These are phyloP conservation scores for Andinoacara biseriatus DNA, from an alignment of 2,113 vertebrate species.

Conservation along the genomic window DNA sequence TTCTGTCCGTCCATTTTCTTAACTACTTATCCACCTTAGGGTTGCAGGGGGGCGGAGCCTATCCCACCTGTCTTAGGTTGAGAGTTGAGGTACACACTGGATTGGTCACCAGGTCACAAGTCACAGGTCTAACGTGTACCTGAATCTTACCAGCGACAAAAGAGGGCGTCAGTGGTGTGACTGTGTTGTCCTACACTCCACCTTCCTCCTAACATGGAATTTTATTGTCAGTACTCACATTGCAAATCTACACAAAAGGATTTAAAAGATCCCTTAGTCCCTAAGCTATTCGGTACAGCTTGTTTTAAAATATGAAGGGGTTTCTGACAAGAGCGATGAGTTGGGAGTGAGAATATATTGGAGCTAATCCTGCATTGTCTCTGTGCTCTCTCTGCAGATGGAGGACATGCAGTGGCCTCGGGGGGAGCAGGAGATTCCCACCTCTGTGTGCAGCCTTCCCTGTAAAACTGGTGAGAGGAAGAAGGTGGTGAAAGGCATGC, in stretches of 20 bases:
- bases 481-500: constrained; percentile 92
- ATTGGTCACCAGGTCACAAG: too few species aligned
- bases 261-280: neutral
- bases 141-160: too few species aligned
- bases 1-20: too few species aligned
- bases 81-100: too few species aligned
- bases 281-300: neutral
- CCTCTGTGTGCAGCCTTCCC: constrained; percentile 90
- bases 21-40: too few species aligned
- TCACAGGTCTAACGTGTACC: too few species aligned
- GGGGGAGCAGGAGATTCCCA: constrained; percentile 82
- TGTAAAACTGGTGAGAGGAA: constrained; percentile 90
- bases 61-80: too few species aligned
- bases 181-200: too few species aligned
- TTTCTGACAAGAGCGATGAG: neutral
- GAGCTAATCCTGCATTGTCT: neutral
- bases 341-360: neutral
- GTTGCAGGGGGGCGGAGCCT: too few species aligned
- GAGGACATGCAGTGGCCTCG: constrained; percentile 94
- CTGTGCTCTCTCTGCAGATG: constrained; percentile 70
- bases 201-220: neutral
- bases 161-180: too few species aligned
- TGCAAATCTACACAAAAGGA: neutral
- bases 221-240: neutral
- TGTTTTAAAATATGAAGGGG: neutral